phyloP scores from a whole-genome alignment of 2,113 vertebrate genomes.

The Galbula dea region DNA sequence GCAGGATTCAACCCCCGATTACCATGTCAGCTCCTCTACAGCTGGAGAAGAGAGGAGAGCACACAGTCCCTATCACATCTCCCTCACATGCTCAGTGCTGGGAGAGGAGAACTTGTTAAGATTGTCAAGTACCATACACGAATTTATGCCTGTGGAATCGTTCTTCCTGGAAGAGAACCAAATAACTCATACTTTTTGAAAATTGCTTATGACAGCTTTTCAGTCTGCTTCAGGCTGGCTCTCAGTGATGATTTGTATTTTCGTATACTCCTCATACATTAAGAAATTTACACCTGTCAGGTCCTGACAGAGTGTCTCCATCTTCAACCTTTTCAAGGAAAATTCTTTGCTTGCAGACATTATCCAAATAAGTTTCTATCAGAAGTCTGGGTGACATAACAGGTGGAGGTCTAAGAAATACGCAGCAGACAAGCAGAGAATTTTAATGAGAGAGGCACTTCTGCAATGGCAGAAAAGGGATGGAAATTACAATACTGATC shows the following conservation, averaged over 20 bases:
- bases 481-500: conserved; percentile 32
- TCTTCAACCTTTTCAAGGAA: conserved; percentile 63
- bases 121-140: conserved; percentile 72
- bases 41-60: not conserved
- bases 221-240: conserved; percentile 70
- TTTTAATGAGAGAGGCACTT: conserved; percentile 43
- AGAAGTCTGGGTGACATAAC: conserved; percentile 66
- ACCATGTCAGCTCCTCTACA: not conserved
- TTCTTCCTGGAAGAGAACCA: conserved; percentile 69
- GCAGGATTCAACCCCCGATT: not conserved
- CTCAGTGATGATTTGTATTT: conserved; percentile 72
- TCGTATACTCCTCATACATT: conserved; percentile 74
- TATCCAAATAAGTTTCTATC: conserved; percentile 75
- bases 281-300: conserved; percentile 77
- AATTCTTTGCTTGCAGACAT: conserved; percentile 70
- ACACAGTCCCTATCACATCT: not conserved
- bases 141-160: conserved; percentile 71
- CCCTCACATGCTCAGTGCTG: not conserved
- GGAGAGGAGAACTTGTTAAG: conserved; percentile 63
- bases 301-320: conserved; percentile 68
- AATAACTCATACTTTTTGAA: conserved; percentile 76
- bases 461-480: not conserved
- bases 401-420: conserved; percentile 62
- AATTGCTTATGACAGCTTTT: conserved; percentile 77
- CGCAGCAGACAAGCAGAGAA: conserved; percentile 37